These are phyloP conservation scores for Drosophila mettleri DNA, from an alignment of 2,888 invertebrate genomes.

Conservation along the genomic window DNA sequence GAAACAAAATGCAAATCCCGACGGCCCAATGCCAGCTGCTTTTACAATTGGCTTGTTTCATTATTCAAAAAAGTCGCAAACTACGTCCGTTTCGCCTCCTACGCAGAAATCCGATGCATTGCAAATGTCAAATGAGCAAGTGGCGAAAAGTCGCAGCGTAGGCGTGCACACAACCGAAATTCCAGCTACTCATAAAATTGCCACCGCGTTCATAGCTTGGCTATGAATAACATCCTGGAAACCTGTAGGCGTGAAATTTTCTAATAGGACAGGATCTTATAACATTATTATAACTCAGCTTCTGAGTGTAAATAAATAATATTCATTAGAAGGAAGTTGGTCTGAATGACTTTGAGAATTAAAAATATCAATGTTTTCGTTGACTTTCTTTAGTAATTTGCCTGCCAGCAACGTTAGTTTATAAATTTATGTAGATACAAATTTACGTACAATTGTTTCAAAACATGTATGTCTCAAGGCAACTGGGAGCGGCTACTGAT, in stretches of 20 bases:
- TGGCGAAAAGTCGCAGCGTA: slow-evolving; percentile 14
- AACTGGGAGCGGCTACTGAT: slow-evolving; percentile 37
- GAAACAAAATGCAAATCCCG: slow-evolving; percentile 54
- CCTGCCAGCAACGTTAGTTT: slow-evolving; percentile 58
- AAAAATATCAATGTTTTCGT: slow-evolving; percentile 45
- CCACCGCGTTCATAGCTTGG: slow-evolving; percentile 35
- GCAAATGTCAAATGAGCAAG: slow-evolving; percentile 39
- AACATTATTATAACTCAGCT: not conserved
- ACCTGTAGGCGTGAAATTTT: not conserved
- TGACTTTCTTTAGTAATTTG: slow-evolving; percentile 2
- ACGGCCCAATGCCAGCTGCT: slow-evolving; percentile 75
- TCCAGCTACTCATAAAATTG: slow-evolving; percentile 44
- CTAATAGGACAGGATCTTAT: not conserved
- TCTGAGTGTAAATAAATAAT: not conserved
- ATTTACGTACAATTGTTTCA: not conserved
- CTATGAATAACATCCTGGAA: slow-evolving; percentile 18
- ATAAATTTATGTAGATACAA: not conserved
- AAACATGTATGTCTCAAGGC: slow-evolving; percentile 5
- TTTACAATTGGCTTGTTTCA: slow-evolving; percentile 79
- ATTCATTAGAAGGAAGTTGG: not conserved
- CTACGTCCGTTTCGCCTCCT: slow-evolving; percentile 53
- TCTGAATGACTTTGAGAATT: slow-evolving; percentile 30
- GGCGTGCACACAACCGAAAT: slow-evolving; percentile 18
- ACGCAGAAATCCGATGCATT: slow-evolving; percentile 28
- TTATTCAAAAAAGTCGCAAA: slow-evolving; percentile 67